Percentiles rank a stretch among this genome's conserved stretches.
Evolutionary conservation across 2,113 vertebrate species (phyloP).

Genomic region (Thryonomys swinderianus): DNA sequence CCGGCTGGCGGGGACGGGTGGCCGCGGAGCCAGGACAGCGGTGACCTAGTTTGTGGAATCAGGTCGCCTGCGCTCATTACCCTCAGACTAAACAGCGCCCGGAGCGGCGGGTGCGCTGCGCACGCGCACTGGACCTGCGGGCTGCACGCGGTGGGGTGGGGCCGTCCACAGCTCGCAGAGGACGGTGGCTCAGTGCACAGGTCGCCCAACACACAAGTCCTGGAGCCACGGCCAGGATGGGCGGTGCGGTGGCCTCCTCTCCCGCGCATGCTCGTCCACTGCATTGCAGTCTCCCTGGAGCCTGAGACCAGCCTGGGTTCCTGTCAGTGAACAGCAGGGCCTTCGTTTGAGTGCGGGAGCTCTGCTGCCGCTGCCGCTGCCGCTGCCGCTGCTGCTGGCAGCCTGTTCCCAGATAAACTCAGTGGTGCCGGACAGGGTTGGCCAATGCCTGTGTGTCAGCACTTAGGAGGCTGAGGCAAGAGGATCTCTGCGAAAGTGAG

Average conservation of each 20-base stretch:
- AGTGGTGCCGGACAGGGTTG: neutral
- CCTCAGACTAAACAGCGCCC: conserved; percentile 93
- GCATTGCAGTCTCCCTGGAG: conserved; percentile 25
- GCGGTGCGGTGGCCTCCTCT: neutral
- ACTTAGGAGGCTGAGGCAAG: neutral
- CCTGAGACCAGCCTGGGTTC: no score
- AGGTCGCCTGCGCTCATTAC: conserved; percentile 96
- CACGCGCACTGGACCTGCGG: no score
- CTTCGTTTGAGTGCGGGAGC: no score
- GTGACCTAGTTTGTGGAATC: conserved; percentile 94
- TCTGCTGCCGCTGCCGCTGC: no score
- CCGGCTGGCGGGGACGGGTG: conserved; percentile 40
- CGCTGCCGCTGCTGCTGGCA: no score
- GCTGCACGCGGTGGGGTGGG: no score
- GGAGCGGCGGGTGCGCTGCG: conserved; percentile 81
- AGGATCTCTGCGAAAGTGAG: neutral
- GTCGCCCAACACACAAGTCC: no score
- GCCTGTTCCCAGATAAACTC: neutral
- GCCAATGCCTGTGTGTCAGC: neutral
- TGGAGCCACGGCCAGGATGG: neutral
- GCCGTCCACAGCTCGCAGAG: no score
- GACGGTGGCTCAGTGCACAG: no score
- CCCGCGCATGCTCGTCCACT: neutral
- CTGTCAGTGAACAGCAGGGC: no score
- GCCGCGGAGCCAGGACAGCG: conserved; percentile 81